Base-by-base conservation (phyloP, 2,888 invertebrate species). In the Nebria salina region DNA sequence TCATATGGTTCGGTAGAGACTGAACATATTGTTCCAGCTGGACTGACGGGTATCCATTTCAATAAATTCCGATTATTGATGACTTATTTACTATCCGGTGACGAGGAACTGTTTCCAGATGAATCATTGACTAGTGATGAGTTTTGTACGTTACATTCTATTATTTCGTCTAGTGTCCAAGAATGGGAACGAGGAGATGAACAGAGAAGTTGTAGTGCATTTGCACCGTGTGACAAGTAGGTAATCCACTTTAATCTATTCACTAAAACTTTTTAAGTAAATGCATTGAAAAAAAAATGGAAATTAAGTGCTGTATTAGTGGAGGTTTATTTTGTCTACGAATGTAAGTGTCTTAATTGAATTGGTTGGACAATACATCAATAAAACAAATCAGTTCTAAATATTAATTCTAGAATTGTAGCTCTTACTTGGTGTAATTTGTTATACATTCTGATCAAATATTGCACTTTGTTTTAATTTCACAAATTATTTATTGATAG, bases 141-240 rank as follows among this genome's bases (percentile, higher is more conserved):
- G 85, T 82, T 89, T 83, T 91, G 91, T 85, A 87, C 89, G 13
- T 86, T 91, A 41, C 93, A 93, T 85, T 89, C 88, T 84, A 90
- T 93, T 88, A 86, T 93, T 75, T 93, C 93, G 82, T 91, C 91
- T 4, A 89, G 91, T 0, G 91, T 93, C 0, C 90, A 91, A 82
- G 90, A 89, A 43, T 91, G 91, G 90, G 91, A 91, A 85, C 88
- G 92, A 84, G 93, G 92, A 2, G 92, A 93, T 85, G 93, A 93
- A 86, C 88, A 86, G 82, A 83, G 86, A 1, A 90, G 90, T 26
- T 93, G 93, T 83, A 90, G 90, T 75, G 74, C 82, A 84, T 79
- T 79, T 68, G 34, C 34, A 5, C 5, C 34, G 34, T 34, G 34
- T 34, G 34, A 34, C 34, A 34, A 34, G 34, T 34, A 34, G 65